Evolutionary conservation across 2,888 invertebrate species (phyloP), one percentile per base, ranked within the genome.

Genomic region (Nomada hirtipes): DNA sequence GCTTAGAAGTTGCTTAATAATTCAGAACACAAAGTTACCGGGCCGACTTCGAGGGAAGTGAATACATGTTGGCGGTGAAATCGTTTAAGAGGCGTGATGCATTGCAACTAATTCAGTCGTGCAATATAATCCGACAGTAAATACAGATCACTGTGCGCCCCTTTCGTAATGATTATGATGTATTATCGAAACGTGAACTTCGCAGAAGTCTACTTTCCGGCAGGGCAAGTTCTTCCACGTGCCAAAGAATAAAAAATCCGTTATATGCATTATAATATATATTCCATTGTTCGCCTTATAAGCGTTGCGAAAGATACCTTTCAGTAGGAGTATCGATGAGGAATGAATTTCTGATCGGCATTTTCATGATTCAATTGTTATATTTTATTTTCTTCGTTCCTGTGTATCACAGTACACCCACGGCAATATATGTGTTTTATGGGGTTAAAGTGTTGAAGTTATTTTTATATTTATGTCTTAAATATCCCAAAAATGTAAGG

Each of bases 1-100:
- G 78, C 76, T 76, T 72, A 64, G 79, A 47, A 57, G 68, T 76
- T 78, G 74, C 72, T 84, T 74, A 78, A 85, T 85, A 85, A 84
- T 84, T 84, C 79, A 78, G 65, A 44, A 55, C 60, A 60, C 47
- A 73, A 64, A 64, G 76, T 76, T 68, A 57, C 57, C 26, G 77
- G 47, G 67, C 42, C 20, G 10, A 47, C 47, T 63, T 59, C 63
- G 67, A 23, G 13, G 50, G 63, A 55, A 23, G 73, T 55, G 59
- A 81, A 76, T 82, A 72, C 65, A 65, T 81, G 72, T 53, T 60
- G 68, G 18, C 55, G 57, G 69, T 55, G 82, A 77, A 83, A 77
- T 82, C 70, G 82, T 82, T 73, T 74, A 52, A 74, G 29, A 55
- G 64, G 18, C 71, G 64, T 70, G 82, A 83, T 82, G 76, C 72